These are phyloP conservation scores for Drepana arcuata DNA, from an alignment of 1,140 invertebrate genomes.

Conservation along the genomic window DNA sequence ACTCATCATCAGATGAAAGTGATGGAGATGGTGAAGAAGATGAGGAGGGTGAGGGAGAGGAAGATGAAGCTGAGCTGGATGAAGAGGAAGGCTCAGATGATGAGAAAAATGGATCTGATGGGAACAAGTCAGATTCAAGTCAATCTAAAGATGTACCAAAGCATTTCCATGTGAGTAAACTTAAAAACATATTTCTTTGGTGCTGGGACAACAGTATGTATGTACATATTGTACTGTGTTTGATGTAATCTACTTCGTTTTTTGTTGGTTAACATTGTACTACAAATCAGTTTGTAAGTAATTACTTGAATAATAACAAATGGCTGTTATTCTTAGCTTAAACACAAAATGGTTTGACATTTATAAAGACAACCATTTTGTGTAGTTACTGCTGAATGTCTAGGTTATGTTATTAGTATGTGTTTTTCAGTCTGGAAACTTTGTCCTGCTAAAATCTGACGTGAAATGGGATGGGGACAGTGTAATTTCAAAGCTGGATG, in stretches of 20 bases:
- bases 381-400: too few relatives aligned
- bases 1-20: constrained; percentile 53
- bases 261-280: background rate
- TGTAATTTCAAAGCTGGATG: constrained; percentile 64
- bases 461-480: constrained; percentile 73
- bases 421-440: constrained; percentile 76
- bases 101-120: constrained; percentile 70
- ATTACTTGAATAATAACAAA: too few relatives aligned
- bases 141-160: constrained; percentile 71
- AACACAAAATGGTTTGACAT: too few relatives aligned
- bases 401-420: too few relatives aligned
- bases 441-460: constrained; percentile 79
- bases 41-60: constrained; percentile 61
- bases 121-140: constrained; percentile 69
- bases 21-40: constrained; percentile 54
- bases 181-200: too few relatives aligned
- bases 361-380: too few relatives aligned
- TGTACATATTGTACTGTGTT: too few relatives aligned
- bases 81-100: constrained; percentile 70
- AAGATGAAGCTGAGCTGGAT: constrained; percentile 56
- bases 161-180: constrained; percentile 64
- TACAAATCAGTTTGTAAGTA: background rate
- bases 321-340: too few relatives aligned
- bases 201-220: too few relatives aligned
- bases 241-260: constrained; percentile 3